Base-by-base conservation (phyloP, 2,113 vertebrate genomes). In the Oncorhynchus kisutch region DNA sequence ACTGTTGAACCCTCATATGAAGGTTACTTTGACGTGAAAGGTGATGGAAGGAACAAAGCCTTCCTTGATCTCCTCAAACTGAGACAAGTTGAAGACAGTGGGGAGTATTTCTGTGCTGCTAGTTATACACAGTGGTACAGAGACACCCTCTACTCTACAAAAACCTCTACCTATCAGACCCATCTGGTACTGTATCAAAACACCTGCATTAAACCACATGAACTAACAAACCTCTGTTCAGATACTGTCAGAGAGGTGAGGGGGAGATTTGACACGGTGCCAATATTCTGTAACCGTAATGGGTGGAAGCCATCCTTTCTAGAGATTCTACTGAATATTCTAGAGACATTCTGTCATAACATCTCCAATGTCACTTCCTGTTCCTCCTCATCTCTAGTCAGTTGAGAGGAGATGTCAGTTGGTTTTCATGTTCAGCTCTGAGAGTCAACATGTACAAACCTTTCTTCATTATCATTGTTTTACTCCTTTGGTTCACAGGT, bases 71-170 rank as follows among this genome's bases (percentile, higher is more conserved):
- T 84, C 39, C 1, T 4, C 12, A 1, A 24, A 9, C 7, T 39
- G 7, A 8, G 8, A 39, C 34, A 39, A 9, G 7, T 8, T 2
- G 34, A 39, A 39, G 1, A 87, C 31, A 81, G 51, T 2, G 34
- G 31, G 31, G 31, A 34, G 14, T 91, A 91, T 68, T 90, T 83
- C 80, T 91, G 90, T 88, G 87, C 89, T 78, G 87, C 88, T 1
- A 79, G 82, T 0, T 0, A 66, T 49, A 69, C 90, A 91, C 91
- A 24, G 18, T 31, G 70, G 1, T 34, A 34, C 34, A 34, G 34
- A 34, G 1, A 1, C 34, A 5, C 34, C 1, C 5, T 34, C 31
- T 34, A 34, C 31, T 31, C 34, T 7, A 34, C 6, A 34, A 34
- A 34, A 34, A 34, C 6, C 5, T 34, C 34, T 7, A 34, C 34